A percentile compares a stretch with the other conserved stretches of the same genome.
Evolutionary conservation across 2,797 vertebrate species (phyloP).

Genomic region (Philypnodon macrostomus): DNA sequence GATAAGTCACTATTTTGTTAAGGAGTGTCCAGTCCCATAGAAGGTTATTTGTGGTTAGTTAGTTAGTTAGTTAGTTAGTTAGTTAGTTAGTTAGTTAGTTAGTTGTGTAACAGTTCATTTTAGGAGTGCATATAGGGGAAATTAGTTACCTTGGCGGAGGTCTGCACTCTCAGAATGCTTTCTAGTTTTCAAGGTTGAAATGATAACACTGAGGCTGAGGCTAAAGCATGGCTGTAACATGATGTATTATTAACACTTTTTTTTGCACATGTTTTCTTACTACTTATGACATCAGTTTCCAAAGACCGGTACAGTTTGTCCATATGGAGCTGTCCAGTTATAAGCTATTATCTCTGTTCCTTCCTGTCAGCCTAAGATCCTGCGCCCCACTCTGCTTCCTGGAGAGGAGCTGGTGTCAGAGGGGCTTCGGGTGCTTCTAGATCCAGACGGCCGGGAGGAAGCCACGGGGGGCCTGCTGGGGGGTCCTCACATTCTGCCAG

Average conservation of each 20-base stretch:
- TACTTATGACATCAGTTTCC: slow-evolving; percentile 6
- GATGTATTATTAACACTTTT: slow-evolving; percentile 15
- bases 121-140: too few species aligned
- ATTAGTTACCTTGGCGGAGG: too few species aligned
- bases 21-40: too few species aligned
- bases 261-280: slow-evolving; percentile 5
- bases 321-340: neutral
- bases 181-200: slow-evolving; percentile 12
- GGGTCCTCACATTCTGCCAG: slow-evolving; percentile 94
- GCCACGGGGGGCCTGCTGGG: slow-evolving; percentile 91
- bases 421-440: slow-evolving; percentile 91
- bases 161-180: too few species aligned
- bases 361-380: slow-evolving; percentile 88
- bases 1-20: too few species aligned
- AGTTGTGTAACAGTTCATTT: too few species aligned
- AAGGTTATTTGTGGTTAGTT: too few species aligned
- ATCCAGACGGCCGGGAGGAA: slow-evolving; percentile 94
- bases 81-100: too few species aligned
- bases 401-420: slow-evolving; percentile 95
- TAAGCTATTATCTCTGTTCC: slow-evolving; percentile 24
- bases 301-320: slow-evolving; percentile 5
- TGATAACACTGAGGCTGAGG: slow-evolving; percentile 35
- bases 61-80: too few species aligned
- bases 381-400: slow-evolving; percentile 89
- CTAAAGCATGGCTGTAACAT: slow-evolving; percentile 42